Conservation (phyloP, 2,888 invertebrate genomes). For the Trissolcus brochymenae region DNA sequence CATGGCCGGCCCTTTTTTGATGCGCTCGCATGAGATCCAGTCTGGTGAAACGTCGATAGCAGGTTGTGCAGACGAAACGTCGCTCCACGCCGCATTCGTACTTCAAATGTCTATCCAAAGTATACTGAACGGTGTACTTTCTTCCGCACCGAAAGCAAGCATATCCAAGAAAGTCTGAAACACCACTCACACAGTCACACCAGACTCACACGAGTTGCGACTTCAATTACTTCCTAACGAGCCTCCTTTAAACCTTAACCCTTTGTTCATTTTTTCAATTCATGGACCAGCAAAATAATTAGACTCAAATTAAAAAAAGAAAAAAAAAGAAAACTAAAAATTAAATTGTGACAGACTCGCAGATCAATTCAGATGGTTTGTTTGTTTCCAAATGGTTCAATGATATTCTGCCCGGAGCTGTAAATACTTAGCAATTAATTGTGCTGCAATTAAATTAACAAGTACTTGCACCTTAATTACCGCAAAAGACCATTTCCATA, state of each 20-base stretch:
- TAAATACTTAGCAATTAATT: not conserved
- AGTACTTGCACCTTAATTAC: slow-evolving; percentile 12
- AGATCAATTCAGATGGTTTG: slow-evolving; percentile 1
- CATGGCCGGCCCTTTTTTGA: slow-evolving; percentile 64
- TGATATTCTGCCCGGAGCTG: not conserved
- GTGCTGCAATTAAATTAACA: slow-evolving; percentile 12
- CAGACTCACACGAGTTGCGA: slow-evolving; percentile 29
- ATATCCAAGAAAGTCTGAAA: slow-evolving; percentile 66
- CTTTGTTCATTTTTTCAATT: no score
- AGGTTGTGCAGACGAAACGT: slow-evolving; percentile 75
- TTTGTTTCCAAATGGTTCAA: not conserved
- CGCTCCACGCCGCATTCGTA: slow-evolving; percentile 75
- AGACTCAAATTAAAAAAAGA: no score
- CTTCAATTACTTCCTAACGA: not conserved
- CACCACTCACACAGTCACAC: slow-evolving; percentile 64
- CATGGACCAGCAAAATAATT: no score
- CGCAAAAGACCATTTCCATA: slow-evolving; percentile 15
- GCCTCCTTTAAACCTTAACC: no score
- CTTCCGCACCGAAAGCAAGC: slow-evolving; percentile 65
- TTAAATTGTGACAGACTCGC: not conserved
- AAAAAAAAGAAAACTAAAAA: no score
- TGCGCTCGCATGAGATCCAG: slow-evolving; percentile 71
- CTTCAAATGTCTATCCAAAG: slow-evolving; percentile 70
- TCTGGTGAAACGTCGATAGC: slow-evolving; percentile 73
- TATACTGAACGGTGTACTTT: slow-evolving; percentile 61